Evolutionary conservation across 1,140 invertebrate species (phyloP), one percentile per base, ranked within the genome.

Genomic region (Megalopta genalis): DNA sequence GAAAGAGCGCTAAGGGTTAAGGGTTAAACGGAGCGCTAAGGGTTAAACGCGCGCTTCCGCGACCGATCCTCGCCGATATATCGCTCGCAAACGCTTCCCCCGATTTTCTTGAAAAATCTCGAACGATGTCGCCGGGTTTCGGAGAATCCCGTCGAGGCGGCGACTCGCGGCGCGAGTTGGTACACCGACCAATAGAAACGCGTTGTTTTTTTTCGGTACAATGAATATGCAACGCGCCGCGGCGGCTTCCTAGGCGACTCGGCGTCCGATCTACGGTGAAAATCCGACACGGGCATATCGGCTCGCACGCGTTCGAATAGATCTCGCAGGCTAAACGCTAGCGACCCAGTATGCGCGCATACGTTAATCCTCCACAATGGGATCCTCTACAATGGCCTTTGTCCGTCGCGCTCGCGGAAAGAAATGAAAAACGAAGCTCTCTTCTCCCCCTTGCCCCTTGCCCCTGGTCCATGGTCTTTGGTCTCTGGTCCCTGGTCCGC

Each of bases 341-440:
- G 32, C 75, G 67, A 57, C 25, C 32, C 75, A 69, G 18, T 32
- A 39, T 21, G 83, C 73, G 86, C 77, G 84, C 86, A 87, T 87
- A 87, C 83, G 86, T 88, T 87, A 87, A 87, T 87, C 77, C 83
- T 80, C 75, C 54, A 87, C 85, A 87, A 87, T 87, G 74, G 86
- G 86, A 87, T 87, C 70, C 86, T 87, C 80, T 75, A 87, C 86
- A 87, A 87, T 87, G 77, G 86, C 86, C 86, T 87, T 87, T 87
- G 86, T 87, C 86, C 86, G 83, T 71, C 69, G 73, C 62, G 80
- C 85, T 80, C 76, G 80, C 78, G 86, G 76, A 87, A 87, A 87
- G 86, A 87, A 87, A 87, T 86, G 85, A 87, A 87, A 87, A 87
- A 85, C 82, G 86, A 83, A 86, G 60, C 85, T 46, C 77, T 60